Percentiles rank a stretch among this genome's conserved stretches.
Evolutionary conservation across 2,797 vertebrate species (phyloP).

Genomic region (Todus mexicanus): DNA sequence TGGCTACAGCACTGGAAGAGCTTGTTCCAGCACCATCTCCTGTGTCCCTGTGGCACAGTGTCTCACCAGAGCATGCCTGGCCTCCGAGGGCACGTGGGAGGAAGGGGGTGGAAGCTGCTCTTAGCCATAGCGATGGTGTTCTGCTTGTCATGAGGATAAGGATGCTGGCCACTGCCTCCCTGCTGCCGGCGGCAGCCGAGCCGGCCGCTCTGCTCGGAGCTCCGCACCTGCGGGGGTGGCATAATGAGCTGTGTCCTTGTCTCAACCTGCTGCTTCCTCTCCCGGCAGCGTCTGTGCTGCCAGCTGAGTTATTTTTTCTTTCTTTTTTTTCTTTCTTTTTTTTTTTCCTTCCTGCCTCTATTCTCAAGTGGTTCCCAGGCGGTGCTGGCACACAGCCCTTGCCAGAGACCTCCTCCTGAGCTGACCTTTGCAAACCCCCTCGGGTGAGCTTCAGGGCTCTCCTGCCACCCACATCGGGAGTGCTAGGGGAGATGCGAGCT

Average conservation of each 20-base stretch:
- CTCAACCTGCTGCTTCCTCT: conserved; percentile 57
- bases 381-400: neutral
- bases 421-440: neutral
- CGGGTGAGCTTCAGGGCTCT: neutral
- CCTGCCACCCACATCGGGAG: neutral
- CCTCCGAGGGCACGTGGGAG: rapidly evolving
- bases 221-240: conserved; percentile 14
- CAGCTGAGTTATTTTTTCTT: conserved; percentile 61
- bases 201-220: neutral
- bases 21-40: neutral
- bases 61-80: neutral
- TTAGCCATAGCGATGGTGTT: neutral
- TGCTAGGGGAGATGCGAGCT: rapidly evolving
- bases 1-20: rapidly evolving
- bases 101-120: neutral
- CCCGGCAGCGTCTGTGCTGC: conserved; percentile 45
- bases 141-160: neutral
- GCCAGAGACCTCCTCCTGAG: neutral
- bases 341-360: conserved; percentile 12
- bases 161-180: neutral
- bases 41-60: neutral
- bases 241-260: conserved; percentile 29
- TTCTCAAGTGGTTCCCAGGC: conserved; percentile 40
- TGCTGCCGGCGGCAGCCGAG: neutral
- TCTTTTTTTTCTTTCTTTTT: neutral